Base-by-base conservation (phyloP, 2,888 invertebrate species). In the Sarcophaga rosellei region DNA sequence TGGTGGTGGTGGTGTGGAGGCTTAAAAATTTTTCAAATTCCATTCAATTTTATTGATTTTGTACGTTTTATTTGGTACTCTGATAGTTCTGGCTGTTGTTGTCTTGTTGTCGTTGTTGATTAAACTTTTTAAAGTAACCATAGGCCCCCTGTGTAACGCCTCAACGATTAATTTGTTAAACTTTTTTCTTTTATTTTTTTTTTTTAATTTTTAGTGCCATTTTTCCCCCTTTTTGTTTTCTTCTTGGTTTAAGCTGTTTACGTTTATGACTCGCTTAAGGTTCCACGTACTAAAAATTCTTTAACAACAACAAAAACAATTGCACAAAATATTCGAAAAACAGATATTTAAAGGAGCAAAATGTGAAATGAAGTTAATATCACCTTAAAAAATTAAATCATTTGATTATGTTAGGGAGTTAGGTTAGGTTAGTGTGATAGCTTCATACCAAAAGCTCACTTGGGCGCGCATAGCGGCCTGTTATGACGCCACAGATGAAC, bases 81-180 rank as follows among this genome's bases (percentile, higher is more conserved):
- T 59, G 17, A 21, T 17, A 47, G 20, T 35, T 73, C 15, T 45
- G 1, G 61, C 20, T 73, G 61, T 53, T 44, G 44, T 20, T 20
- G 8, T 61, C 61, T 17, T 35, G 1, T 2, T 23, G 12, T 20
- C 1, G 35, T 35, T 6, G 35, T 25, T 66, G 59, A 5, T 21
- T 8, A 35, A 75, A 69, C 44, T 81, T 70, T 23, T 44, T 66
- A 66, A 76, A 81, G 75, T 77, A 70, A 82, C 85, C 78, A 85
- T 72, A 68, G 79, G 79, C 75, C 35, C 35, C 3, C 2, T 3
- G 2, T 35, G 89, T 84, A 84, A 89, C 89, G 89, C 87, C 88
- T 88, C 87, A 88, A 85, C 86, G 87, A 88, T 88, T 88, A 88
- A 88, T 88, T 87, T 83, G 88, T 87, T 88, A 80, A 85, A 74